phyloP scores from a whole-genome alignment of 2,797 vertebrate genomes.

The Hoplostethus mediterraneus region DNA sequence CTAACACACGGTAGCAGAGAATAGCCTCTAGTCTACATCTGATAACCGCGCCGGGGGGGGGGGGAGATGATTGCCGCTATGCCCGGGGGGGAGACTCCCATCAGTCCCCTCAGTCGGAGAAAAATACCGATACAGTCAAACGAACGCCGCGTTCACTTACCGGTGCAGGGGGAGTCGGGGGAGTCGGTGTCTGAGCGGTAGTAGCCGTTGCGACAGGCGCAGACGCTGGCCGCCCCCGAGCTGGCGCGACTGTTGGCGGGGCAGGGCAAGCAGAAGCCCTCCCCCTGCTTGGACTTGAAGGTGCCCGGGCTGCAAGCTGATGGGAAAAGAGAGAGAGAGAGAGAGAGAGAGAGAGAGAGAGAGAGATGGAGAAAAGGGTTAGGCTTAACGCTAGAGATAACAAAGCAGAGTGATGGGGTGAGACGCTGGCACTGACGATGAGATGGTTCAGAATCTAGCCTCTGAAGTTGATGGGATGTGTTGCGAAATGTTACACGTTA shows the following conservation, averaged over 20 bases:
- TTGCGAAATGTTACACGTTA: too few species aligned
- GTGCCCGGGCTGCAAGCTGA: conserved; percentile 92
- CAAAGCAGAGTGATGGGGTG: background rate
- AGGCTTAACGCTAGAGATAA: background rate
- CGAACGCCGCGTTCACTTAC: conserved; percentile 82
- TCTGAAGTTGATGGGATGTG: background rate
- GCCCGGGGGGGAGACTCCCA: background rate
- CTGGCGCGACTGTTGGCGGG: conserved; percentile 93
- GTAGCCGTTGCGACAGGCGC: conserved; percentile 91
- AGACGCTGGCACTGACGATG: background rate
- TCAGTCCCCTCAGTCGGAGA: background rate
- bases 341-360: background rate
- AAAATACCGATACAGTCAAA: background rate
- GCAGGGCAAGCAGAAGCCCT: conserved; percentile 90
- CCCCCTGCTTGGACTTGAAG: conserved; percentile 97
- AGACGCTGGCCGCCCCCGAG: conserved; percentile 89
- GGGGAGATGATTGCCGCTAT: background rate
- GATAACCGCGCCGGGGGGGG: background rate
- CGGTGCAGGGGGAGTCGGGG: conserved; percentile 91
- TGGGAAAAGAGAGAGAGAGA: conserved; percentile 18
- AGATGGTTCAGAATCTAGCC: background rate
- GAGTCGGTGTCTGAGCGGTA: conserved; percentile 93
- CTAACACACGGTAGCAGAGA: background rate
- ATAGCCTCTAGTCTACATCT: background rate
- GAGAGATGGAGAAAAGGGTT: background rate